Percentiles rank a stretch among this genome's conserved stretches.
Conservation (phyloP, 2,113 vertebrate species). For the cat (Felis catus) region DNA sequence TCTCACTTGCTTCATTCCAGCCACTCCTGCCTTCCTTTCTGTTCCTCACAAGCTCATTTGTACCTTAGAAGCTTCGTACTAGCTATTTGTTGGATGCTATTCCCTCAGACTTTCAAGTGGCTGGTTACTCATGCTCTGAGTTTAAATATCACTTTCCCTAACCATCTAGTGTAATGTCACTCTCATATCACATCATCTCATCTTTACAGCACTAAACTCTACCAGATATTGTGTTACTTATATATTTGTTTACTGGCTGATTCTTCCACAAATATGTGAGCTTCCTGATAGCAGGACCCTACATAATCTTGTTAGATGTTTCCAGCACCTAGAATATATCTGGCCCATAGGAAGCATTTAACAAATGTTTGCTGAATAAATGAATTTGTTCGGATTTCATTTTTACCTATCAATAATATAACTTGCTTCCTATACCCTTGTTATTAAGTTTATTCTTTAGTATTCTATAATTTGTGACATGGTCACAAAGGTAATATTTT, state of each 20-base stretch:
- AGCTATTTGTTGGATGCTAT: neutral
- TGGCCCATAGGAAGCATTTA: neutral
- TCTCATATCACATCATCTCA: neutral
- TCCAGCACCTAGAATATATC: neutral
- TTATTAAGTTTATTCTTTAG: slow-evolving; percentile 25
- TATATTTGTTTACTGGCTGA: neutral
- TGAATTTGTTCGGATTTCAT: neutral
- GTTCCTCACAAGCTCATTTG: neutral
- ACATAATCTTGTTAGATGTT: neutral
- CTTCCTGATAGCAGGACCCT: neutral
- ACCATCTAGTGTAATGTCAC: neutral
- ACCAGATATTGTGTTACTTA: neutral
- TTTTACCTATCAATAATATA: neutral
- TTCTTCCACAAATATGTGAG: neutral
- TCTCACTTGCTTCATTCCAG: neutral
- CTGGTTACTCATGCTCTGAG: neutral
- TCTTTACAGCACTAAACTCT: neutral
- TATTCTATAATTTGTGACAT: neutral
- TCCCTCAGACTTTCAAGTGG: neutral
- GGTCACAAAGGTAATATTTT: neutral
- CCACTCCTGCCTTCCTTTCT: neutral
- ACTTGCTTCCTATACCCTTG: neutral
- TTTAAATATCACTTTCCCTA: neutral
- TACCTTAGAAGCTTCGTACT: neutral
- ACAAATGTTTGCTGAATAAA: neutral